phyloP scores from a whole-genome alignment of 2,888 invertebrate species.

The Orchesellides sinensis region DNA sequence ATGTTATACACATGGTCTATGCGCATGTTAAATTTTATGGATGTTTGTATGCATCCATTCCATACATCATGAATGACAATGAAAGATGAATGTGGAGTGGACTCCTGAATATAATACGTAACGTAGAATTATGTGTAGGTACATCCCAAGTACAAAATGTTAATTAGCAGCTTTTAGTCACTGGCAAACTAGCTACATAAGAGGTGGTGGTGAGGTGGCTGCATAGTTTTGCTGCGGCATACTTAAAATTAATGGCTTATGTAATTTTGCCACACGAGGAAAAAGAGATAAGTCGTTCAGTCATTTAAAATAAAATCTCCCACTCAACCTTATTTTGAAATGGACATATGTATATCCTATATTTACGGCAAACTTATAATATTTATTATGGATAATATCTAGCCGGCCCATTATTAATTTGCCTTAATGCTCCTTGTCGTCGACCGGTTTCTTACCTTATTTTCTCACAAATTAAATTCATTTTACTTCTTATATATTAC shows the following conservation, averaged over 20 bases:
- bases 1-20: too few species aligned
- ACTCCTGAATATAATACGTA: neutral
- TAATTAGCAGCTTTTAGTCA: constrained; percentile 47
- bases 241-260: constrained; percentile 19
- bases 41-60: neutral
- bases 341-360: neutral
- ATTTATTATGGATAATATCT: too few species aligned
- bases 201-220: constrained; percentile 7
- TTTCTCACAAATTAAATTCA: neutral
- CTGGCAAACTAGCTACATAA: too few species aligned
- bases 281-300: neutral
- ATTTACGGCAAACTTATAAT: neutral
- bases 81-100: constrained; percentile 12
- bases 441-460: constrained; percentile 23
- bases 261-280: constrained; percentile 22
- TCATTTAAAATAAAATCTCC: neutral
- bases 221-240: constrained; percentile 9
- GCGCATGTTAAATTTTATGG: too few species aligned
- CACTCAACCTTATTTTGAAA: neutral
- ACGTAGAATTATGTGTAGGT: neutral
- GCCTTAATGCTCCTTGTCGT: too few species aligned
- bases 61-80: neutral
- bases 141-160: constrained; percentile 31
- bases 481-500: neutral
- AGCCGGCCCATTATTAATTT: too few species aligned